phyloP scores from a whole-genome alignment of 2,113 vertebrate species.

The Gadus chalcogrammus region DNA sequence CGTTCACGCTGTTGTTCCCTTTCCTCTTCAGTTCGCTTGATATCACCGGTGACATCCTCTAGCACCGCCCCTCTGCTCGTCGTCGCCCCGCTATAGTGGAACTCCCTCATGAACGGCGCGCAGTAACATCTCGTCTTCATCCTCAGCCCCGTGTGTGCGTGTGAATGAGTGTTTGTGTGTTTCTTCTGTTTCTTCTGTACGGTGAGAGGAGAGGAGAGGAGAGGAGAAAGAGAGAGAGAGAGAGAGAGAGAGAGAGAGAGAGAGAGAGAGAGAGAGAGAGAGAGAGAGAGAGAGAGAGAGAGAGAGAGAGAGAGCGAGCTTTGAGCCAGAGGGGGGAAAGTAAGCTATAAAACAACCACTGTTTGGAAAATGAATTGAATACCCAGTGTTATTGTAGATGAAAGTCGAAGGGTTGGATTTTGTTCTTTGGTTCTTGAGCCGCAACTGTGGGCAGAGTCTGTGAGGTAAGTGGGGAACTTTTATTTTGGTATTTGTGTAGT shows the following conservation, averaged over 20 bases:
- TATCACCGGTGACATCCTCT: constrained; percentile 64
- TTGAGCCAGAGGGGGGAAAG: constrained; percentile 9
- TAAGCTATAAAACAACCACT: too few relatives aligned
- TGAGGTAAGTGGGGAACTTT: constrained; percentile 8
- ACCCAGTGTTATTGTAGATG: too few relatives aligned
- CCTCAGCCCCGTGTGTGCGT: neutral
- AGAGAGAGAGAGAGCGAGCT: neutral
- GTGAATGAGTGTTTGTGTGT: constrained; percentile 17
- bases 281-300: neutral
- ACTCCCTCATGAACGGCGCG: constrained; percentile 27
- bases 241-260: constrained; percentile 4
- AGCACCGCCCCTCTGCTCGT: constrained; percentile 26
- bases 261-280: too few relatives aligned
- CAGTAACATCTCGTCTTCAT: constrained; percentile 40
- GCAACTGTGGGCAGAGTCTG: constrained; percentile 35
- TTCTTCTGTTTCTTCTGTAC: too few relatives aligned
- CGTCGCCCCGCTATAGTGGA: constrained; percentile 7
- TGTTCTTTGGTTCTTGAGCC: neutral
- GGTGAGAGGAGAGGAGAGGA: constrained; percentile 5
- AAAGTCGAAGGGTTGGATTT: too few relatives aligned
- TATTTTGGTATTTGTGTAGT: too few relatives aligned
- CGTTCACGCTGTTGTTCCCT: constrained; percentile 41
- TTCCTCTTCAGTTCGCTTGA: constrained; percentile 49
- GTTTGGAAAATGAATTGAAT: too few relatives aligned
- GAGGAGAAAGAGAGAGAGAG: constrained; percentile 30